Percentiles rank a stretch among this genome's conserved stretches.
phyloP scores from a whole-genome alignment of 64 coral and sea anemone genomes.

The Dendronephthya gigantea region DNA sequence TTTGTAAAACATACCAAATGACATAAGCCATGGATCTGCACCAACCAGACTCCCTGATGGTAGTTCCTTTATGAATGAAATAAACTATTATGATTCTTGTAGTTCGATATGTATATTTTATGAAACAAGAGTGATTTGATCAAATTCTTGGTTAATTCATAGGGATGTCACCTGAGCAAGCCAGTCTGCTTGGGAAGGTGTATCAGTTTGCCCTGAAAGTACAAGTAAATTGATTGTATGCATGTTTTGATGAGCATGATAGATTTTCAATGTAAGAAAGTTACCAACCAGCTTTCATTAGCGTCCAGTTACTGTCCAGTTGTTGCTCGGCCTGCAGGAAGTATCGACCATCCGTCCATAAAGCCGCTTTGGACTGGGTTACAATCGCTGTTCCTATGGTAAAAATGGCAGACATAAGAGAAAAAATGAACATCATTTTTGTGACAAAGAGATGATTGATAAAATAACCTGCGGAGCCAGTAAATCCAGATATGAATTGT shows the following conservation, averaged over 20 bases:
- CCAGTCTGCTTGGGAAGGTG: conserved; percentile 61
- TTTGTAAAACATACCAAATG: conserved; percentile 48
- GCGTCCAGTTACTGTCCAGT: conserved; percentile 77
- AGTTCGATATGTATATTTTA: no score
- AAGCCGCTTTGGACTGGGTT: conserved; percentile 18
- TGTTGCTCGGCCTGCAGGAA: conserved; percentile 82
- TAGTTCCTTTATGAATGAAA: conserved; percentile 64
- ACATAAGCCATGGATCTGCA: conserved; percentile 73
- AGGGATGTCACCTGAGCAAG: conserved; percentile 78
- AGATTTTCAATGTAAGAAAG: not conserved
- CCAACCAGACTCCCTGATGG: conserved; percentile 71
- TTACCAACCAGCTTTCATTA: conserved; percentile 51
- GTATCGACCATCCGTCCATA: conserved; percentile 92
- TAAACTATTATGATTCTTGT: no score
- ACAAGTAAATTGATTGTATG: not conserved
- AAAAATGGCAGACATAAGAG: no score
- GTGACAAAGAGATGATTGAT: no score
- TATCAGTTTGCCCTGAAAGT: conserved; percentile 41
- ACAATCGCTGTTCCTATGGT: conserved; percentile 55
- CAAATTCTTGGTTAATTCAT: no score
- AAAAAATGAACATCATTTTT: no score
- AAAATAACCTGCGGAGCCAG: not conserved
- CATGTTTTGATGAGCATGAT: not conserved
- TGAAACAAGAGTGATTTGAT: not conserved
- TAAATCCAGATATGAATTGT: not conserved